Percentiles rank a stretch among this genome's conserved stretches.
These are phyloP conservation scores for Tachysurus fulvidraco DNA, from an alignment of 2,113 vertebrate genomes.

Conservation along the genomic window DNA sequence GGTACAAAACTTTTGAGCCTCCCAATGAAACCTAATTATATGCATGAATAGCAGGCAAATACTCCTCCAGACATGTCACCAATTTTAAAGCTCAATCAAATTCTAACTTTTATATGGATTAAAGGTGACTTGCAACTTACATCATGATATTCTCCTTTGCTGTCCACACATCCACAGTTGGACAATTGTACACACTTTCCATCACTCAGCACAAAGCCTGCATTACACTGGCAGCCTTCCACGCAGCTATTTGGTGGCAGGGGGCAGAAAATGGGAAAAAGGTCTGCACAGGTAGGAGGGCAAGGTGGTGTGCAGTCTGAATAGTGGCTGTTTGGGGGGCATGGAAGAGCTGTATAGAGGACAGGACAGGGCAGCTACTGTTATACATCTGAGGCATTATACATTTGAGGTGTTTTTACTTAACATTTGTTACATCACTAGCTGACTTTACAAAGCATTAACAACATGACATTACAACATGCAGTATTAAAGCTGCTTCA, in stretches of 20 bases:
- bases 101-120: background rate
- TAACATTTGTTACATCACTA: background rate
- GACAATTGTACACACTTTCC: slow-evolving; percentile 68
- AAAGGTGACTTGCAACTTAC: slow-evolving; percentile 64
- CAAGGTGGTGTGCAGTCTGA: slow-evolving; percentile 75
- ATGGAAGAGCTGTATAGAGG: slow-evolving; percentile 73
- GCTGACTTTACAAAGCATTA: background rate
- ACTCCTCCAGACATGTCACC: background rate
- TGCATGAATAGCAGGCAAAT: background rate
- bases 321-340: slow-evolving; percentile 75
- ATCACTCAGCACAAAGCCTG: slow-evolving; percentile 74
- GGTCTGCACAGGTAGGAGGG: slow-evolving; percentile 76
- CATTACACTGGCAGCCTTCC: slow-evolving; percentile 80
- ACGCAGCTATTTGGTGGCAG: slow-evolving; percentile 67
- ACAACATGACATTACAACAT: background rate
- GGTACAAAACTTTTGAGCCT: background rate
- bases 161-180: slow-evolving; percentile 74
- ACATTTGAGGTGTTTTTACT: background rate
- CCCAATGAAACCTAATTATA: background rate
- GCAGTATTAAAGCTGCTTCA: background rate
- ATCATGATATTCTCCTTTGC: slow-evolving; percentile 65
- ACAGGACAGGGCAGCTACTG: background rate
- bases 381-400: background rate
- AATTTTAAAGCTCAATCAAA: background rate
- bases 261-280: slow-evolving; percentile 73